phyloP scores from a whole-genome alignment of 2,797 vertebrate species.

The Periparus ater region DNA sequence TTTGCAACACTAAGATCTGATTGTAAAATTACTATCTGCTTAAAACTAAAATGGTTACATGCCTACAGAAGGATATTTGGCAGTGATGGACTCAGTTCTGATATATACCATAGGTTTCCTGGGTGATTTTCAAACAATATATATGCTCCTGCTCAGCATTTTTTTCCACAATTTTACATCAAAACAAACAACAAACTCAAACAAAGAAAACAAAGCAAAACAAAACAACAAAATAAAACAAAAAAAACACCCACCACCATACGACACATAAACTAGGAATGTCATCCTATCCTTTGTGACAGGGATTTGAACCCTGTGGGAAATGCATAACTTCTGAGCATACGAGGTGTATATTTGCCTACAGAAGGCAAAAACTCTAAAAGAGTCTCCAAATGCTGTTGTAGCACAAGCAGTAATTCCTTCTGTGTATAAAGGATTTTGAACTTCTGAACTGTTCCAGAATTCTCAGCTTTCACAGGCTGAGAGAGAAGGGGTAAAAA shows the following conservation, averaged over 20 bases:
- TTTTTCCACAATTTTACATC: background rate
- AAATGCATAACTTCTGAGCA: background rate
- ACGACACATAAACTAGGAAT: background rate
- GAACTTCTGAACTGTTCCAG: background rate
- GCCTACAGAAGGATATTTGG: background rate
- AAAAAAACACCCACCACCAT: fast-evolving
- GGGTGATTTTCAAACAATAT: background rate
- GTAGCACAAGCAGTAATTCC: background rate
- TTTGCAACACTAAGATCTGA: background rate
- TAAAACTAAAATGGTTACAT: background rate
- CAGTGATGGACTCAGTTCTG: background rate
- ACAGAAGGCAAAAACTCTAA: background rate
- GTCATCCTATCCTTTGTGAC: background rate
- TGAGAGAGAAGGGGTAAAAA: background rate
- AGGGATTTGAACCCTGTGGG: background rate
- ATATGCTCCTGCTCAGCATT: background rate
- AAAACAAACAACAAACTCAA: fast-evolving
- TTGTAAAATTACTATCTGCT: background rate
- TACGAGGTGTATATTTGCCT: background rate
- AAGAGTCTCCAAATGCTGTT: background rate
- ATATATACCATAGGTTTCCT: background rate
- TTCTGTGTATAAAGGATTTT: background rate
- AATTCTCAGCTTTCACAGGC: background rate
- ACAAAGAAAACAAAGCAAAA: background rate
- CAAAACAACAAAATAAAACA: background rate